Evolutionary conservation across 2,888 invertebrate genomes (phyloP).

Genomic region (Hymenopus coronatus): DNA sequence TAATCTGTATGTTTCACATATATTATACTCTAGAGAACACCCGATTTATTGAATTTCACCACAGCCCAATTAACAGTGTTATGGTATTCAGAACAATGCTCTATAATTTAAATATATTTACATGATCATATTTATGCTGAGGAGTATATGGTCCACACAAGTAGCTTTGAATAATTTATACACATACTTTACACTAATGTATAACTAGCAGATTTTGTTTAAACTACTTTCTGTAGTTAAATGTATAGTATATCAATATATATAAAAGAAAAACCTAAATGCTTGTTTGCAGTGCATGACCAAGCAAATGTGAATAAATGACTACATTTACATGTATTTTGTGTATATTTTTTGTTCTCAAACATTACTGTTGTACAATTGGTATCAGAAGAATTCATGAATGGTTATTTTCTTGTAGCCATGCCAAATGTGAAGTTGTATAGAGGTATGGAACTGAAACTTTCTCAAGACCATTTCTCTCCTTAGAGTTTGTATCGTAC

Average conservation of each 20-base stretch:
- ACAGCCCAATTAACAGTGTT: not conserved
- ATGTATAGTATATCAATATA: too few relatives aligned
- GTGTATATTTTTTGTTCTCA: not conserved
- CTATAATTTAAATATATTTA: not conserved
- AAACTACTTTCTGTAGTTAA: not conserved
- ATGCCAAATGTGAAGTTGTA: conserved; percentile 36
- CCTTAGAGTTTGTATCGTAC: not conserved
- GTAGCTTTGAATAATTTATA: not conserved
- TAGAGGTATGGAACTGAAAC: conserved; percentile 35
- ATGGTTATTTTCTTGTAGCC: conserved; percentile 35
- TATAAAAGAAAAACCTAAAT: conserved; percentile 34
- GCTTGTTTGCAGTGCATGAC: not conserved
- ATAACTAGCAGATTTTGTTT: not conserved
- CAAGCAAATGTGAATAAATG: not conserved
- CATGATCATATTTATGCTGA: not conserved
- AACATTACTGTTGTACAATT: not conserved
- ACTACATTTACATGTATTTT: too few relatives aligned
- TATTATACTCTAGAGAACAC: too few relatives aligned
- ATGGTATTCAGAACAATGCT: not conserved
- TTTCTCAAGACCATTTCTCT: not conserved
- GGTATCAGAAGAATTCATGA: not conserved
- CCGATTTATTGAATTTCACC: too few relatives aligned
- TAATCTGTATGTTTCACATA: not conserved
- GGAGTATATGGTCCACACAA: not conserved
- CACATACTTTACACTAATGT: not conserved